Evolutionary conservation across 2,113 vertebrate species (phyloP), one percentile per base, ranked within the genome.

Genomic region (Lipotes vexillifer): DNA sequence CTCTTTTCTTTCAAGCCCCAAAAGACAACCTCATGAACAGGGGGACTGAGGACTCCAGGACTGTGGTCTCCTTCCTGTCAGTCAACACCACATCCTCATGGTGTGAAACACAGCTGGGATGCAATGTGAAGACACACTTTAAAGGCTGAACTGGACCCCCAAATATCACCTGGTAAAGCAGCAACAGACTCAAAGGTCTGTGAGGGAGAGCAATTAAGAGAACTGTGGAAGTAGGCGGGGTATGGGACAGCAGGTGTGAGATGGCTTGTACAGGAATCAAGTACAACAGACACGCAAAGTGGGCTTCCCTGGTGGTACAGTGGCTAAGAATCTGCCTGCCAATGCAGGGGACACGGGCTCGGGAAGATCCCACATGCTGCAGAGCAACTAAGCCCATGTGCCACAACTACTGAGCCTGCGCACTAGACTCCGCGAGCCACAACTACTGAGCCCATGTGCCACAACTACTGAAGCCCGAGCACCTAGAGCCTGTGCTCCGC

Each of bases 11-110:
- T 93, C 75, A 74, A 96, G 36, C 68, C 96, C 94, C 97, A 83
- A 71, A 96, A 97, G 95, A 87, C 95, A 96, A 66, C 14, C 31
- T 92, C 65, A 88, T 38, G 80, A 92, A 96, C 52, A 87, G 81
- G 2, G 44, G 65, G 57, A n/a, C 2, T 65, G 29, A 52, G n/a
- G 41, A 75, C 49, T 84, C 27, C 0, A 61, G 63, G 46, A 63
- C 5, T 83, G 31, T 74, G 29, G 71, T 63, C 83, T 89, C 80
- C 80, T 59, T 82, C 49, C 72, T 97, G 95, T 84, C 95, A 92
- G 52, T 96, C 83, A 96, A 68, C 46, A 10, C 46, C 12, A 46
- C n/a, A 46, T 88, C n/a, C 29, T 88, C 23, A 10, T 18, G 6
- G 94, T 12, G 5, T 71, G 49, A 57, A 86, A 63, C 0, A n/a